Base-by-base conservation (phyloP, 37 sponge, comb jelly and placozoan genomes). In the Oopsacas minuta region DNA sequence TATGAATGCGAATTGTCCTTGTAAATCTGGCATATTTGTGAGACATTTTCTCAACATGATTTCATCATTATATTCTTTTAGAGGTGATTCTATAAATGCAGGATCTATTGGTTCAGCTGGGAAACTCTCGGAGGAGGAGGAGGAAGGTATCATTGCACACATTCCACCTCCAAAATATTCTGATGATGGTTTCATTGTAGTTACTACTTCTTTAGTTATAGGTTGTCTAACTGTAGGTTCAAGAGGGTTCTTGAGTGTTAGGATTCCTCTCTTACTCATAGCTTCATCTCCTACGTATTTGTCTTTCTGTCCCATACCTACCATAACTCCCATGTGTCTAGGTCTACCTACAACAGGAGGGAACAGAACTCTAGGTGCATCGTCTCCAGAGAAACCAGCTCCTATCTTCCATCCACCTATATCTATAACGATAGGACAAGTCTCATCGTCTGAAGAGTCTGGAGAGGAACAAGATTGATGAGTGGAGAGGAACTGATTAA, bases 271-370 rank as follows among this genome's bases (percentile, higher is more conserved):
- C 86, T 96, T 96, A 23, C 90, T 87, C 84, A 84, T 0, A 28
- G 97, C 97, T 81, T 96, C 97, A 86, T 92, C 93, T 23, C 97
- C 97, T 32, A 96, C 83, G 38, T 96, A 96, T 0, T 85, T 34
- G 84, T 96, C 97, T 83, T 94, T 96, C 91, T 94, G 94, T 20
- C 94, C 97, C 97, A 96, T 96, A 0, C 97, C 97, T 20, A 94
- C 91, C 97, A 96, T 96, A 38, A 96, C 97, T 30, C 97, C 97
- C 91, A 90, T 86, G 81, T 51, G 83, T 12, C 75, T 61, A 34
- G 75, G 75, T 61, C 75, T 61, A 3, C 75, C 75, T 5, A 61
- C 75, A 12, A 61, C 75, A 61, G 75, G 75, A 61, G 75, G 75
- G 75, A 61, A 61, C 28, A 61, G 17, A 61, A 12, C 75, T 61